Evolutionary conservation across 1,140 invertebrate genomes (phyloP), one percentile per base, ranked within the genome.

Genomic region (Gonioctena quinquepunctata): DNA sequence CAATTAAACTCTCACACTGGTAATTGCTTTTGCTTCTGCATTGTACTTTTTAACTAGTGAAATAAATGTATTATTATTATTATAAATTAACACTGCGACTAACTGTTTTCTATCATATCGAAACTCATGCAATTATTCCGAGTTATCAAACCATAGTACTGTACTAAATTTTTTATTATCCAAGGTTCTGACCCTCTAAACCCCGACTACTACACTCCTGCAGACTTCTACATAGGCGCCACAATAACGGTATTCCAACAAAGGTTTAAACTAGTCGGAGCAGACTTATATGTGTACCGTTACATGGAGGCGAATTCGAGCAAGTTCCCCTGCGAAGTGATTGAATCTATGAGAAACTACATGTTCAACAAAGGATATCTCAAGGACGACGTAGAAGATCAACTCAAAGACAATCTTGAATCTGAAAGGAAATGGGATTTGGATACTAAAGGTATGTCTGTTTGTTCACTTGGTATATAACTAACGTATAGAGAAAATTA

Each of bases 291-390:
- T 74, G 90, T 91, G 1, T 91, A 90, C 77, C 84, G 88, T 11
- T 92, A 91, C 74, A 89, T 92, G 84, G 84, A 87, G 74, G 86
- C 86, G n/a, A 91, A 92, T 79, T 84, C 86, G 1, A 86, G 90
- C 1, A 91, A 91, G 79, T 92, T 92, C 81, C 83, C 86, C 4
- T 85, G 84, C 19, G 85, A 89, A 66, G 82, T 90, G 1, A 86
- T 88, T 7, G 84, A 89, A 61, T 90, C 88, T 74, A 85, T 91
- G 22, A 83, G 86, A 27, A 86, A 89, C 74, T 88, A 90, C 77
- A 88, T 91, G 81, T 83, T 87, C 72, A 78, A 83, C 21, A 79
- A 87, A 72, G 88, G 88, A 59, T 85, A 88, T 67, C 77, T 91
- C 13, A 86, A 86, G 60, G 84, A 87, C 21, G 88, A 90, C 71